Conservation (phyloP, 1,140 invertebrate genomes). For the Adelges cooleyi region DNA sequence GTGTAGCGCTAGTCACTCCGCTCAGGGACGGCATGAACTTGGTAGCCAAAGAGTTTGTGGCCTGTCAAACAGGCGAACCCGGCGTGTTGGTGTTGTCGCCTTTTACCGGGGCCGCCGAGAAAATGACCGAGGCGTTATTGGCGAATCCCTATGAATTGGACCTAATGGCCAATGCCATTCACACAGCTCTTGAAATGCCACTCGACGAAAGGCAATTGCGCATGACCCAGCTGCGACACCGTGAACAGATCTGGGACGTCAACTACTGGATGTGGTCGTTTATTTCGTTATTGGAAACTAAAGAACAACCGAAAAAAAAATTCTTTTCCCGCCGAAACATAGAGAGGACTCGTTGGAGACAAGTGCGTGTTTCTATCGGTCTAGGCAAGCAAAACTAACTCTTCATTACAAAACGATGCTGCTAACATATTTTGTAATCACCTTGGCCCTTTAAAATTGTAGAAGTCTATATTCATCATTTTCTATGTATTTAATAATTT, state of each 20-base stretch:
- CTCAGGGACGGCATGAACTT: constrained; percentile 85
- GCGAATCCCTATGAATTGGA: constrained; percentile 85
- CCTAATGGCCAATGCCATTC: constrained; percentile 72
- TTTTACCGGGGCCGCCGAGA: constrained; percentile 79
- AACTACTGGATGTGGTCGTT: constrained; percentile 82
- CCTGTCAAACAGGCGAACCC: constrained; percentile 75
- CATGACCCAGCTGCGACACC: constrained; percentile 69
- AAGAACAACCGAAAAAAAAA: too few relatives aligned
- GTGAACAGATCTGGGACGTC: constrained; percentile 71
- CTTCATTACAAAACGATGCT: too few relatives aligned
- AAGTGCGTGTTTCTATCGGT: too few relatives aligned
- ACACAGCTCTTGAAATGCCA: constrained; percentile 76
- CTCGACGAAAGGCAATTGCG: constrained; percentile 72
- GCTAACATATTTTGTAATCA: too few relatives aligned
- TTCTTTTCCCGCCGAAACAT: too few relatives aligned
- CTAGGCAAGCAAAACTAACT: too few relatives aligned
- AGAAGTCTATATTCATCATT: too few relatives aligned
- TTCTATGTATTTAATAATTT: too few relatives aligned
- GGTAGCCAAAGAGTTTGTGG: constrained; percentile 85
- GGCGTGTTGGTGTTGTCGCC: constrained; percentile 80
- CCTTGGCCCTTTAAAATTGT: too few relatives aligned
- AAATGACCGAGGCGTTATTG: constrained; percentile 79
- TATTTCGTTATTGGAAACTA: constrained; percentile 66
- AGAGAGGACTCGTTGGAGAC: too few relatives aligned
- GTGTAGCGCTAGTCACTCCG: constrained; percentile 74